Conservation (phyloP, 2,888 invertebrate genomes). For the Colletes collaris region DNA sequence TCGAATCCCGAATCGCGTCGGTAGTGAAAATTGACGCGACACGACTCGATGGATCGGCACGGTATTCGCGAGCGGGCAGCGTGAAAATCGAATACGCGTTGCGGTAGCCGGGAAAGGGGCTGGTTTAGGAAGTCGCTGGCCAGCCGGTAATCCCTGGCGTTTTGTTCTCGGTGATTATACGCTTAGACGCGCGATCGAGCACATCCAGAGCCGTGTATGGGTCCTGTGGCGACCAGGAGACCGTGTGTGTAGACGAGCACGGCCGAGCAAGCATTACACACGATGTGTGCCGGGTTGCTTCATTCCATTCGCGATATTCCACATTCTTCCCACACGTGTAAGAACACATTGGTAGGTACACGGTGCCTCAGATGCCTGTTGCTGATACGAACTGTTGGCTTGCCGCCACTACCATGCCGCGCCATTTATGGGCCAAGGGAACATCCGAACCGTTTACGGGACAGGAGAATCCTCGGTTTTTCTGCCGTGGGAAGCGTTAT, state of each 20-base stretch:
- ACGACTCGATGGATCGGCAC: background rate
- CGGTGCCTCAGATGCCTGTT: constrained; percentile 76
- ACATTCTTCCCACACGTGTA: constrained; percentile 82
- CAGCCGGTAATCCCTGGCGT: constrained; percentile 64
- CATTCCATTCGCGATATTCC: constrained; percentile 81
- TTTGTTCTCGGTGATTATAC: constrained; percentile 68
- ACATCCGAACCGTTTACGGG: constrained; percentile 78
- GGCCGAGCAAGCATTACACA: constrained; percentile 54
- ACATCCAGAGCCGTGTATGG: constrained; percentile 57
- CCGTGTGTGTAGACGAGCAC: constrained; percentile 28
- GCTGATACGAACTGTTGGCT: constrained; percentile 72
- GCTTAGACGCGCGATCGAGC: constrained; percentile 63
- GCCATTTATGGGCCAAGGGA: constrained; percentile 78
- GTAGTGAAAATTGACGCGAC: background rate
- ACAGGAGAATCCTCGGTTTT: constrained; percentile 56
- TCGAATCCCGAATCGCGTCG: background rate
- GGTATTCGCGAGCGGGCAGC: background rate
- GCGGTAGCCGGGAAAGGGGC: constrained; percentile 3
- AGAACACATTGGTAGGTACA: constrained; percentile 76
- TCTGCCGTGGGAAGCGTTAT: constrained; percentile 58
- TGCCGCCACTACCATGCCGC: constrained; percentile 69
- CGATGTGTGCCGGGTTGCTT: constrained; percentile 75
- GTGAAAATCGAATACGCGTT: constrained; percentile 27
- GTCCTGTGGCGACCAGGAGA: background rate
- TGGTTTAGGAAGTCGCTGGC: constrained; percentile 54